Conservation (phyloP, 2,888 invertebrate genomes). For the Ochropleura plecta region DNA sequence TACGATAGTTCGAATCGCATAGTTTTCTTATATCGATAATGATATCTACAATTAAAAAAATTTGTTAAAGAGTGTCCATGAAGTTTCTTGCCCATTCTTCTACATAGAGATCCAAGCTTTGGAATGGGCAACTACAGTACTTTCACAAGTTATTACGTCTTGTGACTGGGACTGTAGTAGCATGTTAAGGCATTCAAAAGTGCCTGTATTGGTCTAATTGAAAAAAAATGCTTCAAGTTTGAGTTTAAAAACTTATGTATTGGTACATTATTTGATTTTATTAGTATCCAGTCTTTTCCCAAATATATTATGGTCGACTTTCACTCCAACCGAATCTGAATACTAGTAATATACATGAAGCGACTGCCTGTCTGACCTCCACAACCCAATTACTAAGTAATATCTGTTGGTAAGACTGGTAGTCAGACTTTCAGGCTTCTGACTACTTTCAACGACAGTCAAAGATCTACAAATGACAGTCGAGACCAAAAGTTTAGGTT, state of each 20-base stretch:
- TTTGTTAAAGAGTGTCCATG: no score
- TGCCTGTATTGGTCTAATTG: no score
- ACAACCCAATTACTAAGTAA: background rate
- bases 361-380: background rate
- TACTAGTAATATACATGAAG: background rate
- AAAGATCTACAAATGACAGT: background rate
- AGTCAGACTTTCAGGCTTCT: background rate
- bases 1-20: slow-evolving; percentile 43
- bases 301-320: background rate
- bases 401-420: background rate
- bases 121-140: no score
- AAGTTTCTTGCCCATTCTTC: no score
- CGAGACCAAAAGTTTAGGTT: background rate
- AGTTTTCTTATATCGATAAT: slow-evolving; percentile 54
- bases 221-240: background rate
- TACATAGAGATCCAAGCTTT: no score
- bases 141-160: no score
- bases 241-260: background rate
- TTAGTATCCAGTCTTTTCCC: background rate
- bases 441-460: background rate
- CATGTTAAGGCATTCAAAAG: no score
- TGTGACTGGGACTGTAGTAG: no score
- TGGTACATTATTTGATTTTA: background rate
- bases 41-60: slow-evolving; percentile 44
- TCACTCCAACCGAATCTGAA: background rate